Conservation (phyloP, 92 coral and sea anemone species). For the Zoanthus gigantus region DNA sequence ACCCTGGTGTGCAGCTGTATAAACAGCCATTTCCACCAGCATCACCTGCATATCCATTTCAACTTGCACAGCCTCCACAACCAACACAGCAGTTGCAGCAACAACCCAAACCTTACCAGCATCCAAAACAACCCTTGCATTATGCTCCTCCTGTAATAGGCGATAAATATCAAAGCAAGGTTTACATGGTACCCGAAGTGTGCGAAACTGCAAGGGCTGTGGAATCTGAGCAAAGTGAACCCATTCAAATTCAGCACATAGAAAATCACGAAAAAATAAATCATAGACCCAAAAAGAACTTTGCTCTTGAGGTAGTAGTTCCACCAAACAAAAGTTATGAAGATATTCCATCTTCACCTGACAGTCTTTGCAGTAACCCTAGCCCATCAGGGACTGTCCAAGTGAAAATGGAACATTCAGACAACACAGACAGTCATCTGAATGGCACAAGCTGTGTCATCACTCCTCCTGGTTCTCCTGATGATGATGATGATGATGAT, state of each 20-base stretch:
- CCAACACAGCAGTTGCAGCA: conserved; percentile 11
- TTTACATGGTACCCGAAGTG: conserved; percentile 82
- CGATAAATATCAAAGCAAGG: conserved; percentile 69
- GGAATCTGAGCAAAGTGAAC: not conserved
- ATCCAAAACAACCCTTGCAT: conserved; percentile 15
- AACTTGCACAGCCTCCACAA: not conserved
- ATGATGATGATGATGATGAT: conserved; percentile 73
- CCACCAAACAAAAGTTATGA: conserved; percentile 39
- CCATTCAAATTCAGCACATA: conserved; percentile 12
- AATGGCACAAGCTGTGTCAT: conserved; percentile 84
- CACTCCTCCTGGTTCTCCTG: conserved; percentile 93
- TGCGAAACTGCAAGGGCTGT: conserved; percentile 28
- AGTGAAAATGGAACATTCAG: conserved; percentile 74
- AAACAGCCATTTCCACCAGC: conserved; percentile 15
- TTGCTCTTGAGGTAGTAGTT: not conserved
- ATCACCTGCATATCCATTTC: not conserved
- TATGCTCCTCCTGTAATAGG: conserved; percentile 84
- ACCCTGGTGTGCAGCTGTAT: conserved; percentile 14
- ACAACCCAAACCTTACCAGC: conserved; percentile 16
- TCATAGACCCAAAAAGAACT: conserved; percentile 20
- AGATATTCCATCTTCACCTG: conserved; percentile 65
- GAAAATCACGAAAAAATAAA: conserved; percentile 2
- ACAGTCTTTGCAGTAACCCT: conserved; percentile 62
- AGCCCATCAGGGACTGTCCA: conserved; percentile 61
- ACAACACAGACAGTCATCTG: conserved; percentile 49